A percentile compares a stretch with the other conserved stretches of the same genome.
These are phyloP conservation scores for Chymomyza procnemis DNA, from an alignment of 2,888 invertebrate species.

Conservation along the genomic window DNA sequence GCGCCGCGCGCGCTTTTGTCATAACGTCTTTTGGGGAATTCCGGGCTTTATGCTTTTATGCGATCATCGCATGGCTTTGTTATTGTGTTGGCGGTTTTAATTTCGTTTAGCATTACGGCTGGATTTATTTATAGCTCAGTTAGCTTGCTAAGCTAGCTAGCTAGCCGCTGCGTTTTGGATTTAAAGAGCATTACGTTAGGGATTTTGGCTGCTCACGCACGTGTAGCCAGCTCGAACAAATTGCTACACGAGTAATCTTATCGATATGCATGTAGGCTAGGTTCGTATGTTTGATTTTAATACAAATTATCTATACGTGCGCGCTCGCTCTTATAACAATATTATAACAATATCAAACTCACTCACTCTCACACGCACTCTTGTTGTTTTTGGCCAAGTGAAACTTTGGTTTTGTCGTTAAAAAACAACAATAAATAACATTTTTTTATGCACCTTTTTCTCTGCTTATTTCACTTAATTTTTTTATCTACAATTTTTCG, in stretches of 20 bases:
- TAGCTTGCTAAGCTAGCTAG: no score
- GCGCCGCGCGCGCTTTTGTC: background rate
- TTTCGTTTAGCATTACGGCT: background rate
- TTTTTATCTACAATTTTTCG: slow-evolving; percentile 63
- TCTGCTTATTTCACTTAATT: slow-evolving; percentile 56
- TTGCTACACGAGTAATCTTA: slow-evolving; percentile 40
- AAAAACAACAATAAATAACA: slow-evolving; percentile 38
- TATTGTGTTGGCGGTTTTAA: slow-evolving; percentile 2
- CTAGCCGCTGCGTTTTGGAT: slow-evolving; percentile 43
- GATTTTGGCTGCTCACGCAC: slow-evolving; percentile 16
- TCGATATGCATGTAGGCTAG: slow-evolving; percentile 1
- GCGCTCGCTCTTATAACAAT: background rate
- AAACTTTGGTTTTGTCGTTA: slow-evolving; percentile 40
- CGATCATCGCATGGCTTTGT: slow-evolving; percentile 53
- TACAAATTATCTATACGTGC: slow-evolving; percentile 38
- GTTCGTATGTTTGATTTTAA: slow-evolving; percentile 26
- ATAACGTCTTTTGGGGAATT: slow-evolving; percentile 56
- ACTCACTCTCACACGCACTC: slow-evolving; percentile 20
- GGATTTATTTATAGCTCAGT: background rate
- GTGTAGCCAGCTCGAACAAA: slow-evolving; percentile 1
- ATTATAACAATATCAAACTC: slow-evolving; percentile 1
- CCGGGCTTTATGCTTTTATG: slow-evolving; percentile 67
- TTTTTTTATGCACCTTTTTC: slow-evolving; percentile 57
- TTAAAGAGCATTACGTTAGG: slow-evolving; percentile 42
- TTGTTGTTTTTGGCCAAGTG: slow-evolving; percentile 40